A percentile compares a stretch with the other conserved stretches of the same genome.
Conservation (phyloP, 2,113 vertebrate genomes). For the Nothobranchius furzeri region DNA sequence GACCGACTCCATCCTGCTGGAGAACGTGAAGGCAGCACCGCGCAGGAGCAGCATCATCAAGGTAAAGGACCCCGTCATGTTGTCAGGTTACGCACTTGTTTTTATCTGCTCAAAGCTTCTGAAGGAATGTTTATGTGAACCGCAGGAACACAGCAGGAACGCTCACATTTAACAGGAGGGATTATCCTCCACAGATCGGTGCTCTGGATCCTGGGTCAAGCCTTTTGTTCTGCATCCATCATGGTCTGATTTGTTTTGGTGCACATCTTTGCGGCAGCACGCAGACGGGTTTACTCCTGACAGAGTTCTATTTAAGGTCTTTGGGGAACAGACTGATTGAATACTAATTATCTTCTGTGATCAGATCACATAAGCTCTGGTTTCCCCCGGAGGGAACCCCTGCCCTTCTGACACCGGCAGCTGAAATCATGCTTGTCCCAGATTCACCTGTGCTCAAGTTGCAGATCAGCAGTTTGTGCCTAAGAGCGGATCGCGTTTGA, state of each 20-base stretch:
- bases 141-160: no score
- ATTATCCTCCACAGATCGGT: no score
- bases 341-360: no score
- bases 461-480: slow-evolving; percentile 23
- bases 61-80: slow-evolving; percentile 67
- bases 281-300: no score
- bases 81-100: not conserved
- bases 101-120: no score
- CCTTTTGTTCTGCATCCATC: no score
- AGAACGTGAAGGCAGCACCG: slow-evolving; percentile 86
- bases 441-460: slow-evolving; percentile 59
- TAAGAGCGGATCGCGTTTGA: slow-evolving; percentile 49
- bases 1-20: slow-evolving; percentile 80
- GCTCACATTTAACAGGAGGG: no score
- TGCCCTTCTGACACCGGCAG: not conserved
- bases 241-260: not conserved
- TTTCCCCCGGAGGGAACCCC: slow-evolving; percentile 6
- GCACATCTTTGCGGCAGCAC: not conserved
- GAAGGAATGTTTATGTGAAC: no score
- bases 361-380: not conserved
- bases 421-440: slow-evolving; percentile 32
- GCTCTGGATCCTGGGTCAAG: not conserved
- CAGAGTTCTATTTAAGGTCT: no score
- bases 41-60: slow-evolving; percentile 97
- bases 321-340: no score